Conservation (phyloP, 1,140 invertebrate species). For the Propsilocerus akamusi region DNA sequence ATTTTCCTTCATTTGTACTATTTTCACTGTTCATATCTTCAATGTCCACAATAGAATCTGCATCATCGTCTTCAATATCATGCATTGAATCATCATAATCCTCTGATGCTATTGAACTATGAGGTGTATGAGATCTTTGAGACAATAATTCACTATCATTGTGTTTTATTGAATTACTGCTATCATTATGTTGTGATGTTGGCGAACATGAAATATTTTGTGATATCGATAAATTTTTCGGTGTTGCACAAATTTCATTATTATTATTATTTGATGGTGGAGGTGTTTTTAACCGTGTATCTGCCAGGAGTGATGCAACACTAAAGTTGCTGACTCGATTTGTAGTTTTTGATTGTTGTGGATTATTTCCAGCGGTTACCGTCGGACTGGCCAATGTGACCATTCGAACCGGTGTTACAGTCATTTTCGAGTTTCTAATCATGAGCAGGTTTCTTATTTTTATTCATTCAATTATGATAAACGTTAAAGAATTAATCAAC, state of each 20-base stretch:
- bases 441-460: background rate
- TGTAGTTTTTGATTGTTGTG: conserved; percentile 20
- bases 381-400: conserved; percentile 25
- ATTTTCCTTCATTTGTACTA: conserved; percentile 21
- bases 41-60: conserved; percentile 45
- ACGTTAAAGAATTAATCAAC: no score
- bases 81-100: conserved; percentile 39
- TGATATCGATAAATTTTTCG: conserved; percentile 20
- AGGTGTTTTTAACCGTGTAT: conserved; percentile 30
- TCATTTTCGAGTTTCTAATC: background rate
- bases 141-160: background rate
- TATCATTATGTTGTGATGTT: conserved; percentile 1
- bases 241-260: conserved; percentile 9
- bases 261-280: conserved; percentile 11
- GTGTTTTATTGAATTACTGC: conserved; percentile 2
- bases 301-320: conserved; percentile 43
- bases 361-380: conserved; percentile 20
- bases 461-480: background rate
- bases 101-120: conserved; percentile 27
- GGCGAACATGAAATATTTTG: conserved; percentile 9
- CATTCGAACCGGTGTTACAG: background rate
- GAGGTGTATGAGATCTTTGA: conserved; percentile 16
- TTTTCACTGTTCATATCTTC: conserved; percentile 38
- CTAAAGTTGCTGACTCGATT: conserved; percentile 40
- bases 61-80: conserved; percentile 30